Evolutionary conservation across 2,113 vertebrate genomes (phyloP).

Genomic region (Sprattus sprattus): DNA sequence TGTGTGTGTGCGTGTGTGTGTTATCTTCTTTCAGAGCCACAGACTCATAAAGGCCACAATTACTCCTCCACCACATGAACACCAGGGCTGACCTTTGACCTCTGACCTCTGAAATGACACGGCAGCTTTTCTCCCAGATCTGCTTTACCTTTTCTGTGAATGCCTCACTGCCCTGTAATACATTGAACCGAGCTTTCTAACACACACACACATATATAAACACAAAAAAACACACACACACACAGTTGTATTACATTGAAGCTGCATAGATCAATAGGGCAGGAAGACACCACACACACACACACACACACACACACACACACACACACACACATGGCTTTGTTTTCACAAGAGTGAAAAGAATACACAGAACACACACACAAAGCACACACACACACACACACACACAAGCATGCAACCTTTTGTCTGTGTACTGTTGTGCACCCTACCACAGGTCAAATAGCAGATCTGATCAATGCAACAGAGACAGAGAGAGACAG

Average conservation of each 20-base stretch:
- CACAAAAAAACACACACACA: not conserved
- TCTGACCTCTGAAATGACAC: not conserved
- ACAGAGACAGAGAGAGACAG: not conserved
- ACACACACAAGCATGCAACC: not conserved
- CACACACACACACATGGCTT: conserved; percentile 6
- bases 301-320: conserved; percentile 6
- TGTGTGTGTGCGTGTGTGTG: too few species aligned
- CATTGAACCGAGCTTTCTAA: not conserved
- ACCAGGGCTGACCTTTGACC: too few species aligned
- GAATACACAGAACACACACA: not conserved
- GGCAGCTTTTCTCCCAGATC: too few species aligned
- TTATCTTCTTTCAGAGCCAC: not conserved
- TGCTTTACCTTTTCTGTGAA: too few species aligned
- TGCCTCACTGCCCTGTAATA: too few species aligned
- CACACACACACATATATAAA: not conserved
- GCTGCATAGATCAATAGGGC: too few species aligned
- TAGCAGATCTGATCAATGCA: not conserved
- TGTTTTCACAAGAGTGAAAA: too few species aligned
- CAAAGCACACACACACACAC: conserved; percentile 22
- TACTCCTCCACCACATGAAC: not conserved
- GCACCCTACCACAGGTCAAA: not conserved
- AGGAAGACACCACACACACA: not conserved
- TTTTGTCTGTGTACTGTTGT: not conserved
- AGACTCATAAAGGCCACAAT: not conserved
- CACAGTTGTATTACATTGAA: too few species aligned